A percentile compares a stretch with the other conserved stretches of the same genome.
Conservation (phyloP, 2,113 vertebrate species). For the Ailurus styani region DNA sequence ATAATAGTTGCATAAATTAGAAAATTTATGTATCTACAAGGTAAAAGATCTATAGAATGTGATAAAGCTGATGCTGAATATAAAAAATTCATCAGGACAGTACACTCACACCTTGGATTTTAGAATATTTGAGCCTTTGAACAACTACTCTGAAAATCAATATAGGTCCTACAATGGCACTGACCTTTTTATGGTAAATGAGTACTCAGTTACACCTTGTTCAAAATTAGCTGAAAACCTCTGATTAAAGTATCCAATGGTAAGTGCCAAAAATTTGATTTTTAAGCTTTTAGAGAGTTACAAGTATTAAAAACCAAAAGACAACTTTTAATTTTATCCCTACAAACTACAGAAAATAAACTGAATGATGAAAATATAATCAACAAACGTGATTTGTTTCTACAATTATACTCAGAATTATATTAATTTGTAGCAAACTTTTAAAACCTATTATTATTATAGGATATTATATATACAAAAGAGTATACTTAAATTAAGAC, state of each 20-base stretch:
- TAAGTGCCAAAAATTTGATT: background rate
- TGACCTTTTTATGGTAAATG: background rate
- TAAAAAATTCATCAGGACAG: background rate
- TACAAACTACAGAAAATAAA: background rate
- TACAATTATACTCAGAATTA: background rate
- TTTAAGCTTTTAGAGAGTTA: conserved; percentile 2
- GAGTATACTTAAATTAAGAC: background rate
- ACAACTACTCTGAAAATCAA: background rate
- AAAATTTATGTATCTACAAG: background rate
- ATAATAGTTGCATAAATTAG: background rate
- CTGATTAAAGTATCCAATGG: background rate
- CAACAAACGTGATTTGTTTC: background rate
- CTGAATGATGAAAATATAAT: conserved; percentile 7
- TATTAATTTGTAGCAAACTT: background rate
- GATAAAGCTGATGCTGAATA: background rate
- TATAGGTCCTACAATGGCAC: background rate
- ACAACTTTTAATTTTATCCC: background rate
- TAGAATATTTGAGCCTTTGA: background rate
- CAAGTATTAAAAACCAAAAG: background rate
- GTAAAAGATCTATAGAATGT: background rate
- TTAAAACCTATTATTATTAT: background rate
- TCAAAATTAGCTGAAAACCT: conserved; percentile 9
- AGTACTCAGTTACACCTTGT: background rate
- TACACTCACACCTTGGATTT: background rate
- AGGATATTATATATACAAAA: background rate